These are phyloP conservation scores for Hydractinia echinata DNA, from an alignment of 30 jellyfish, hydroid and myxozoan species.

Conservation along the genomic window DNA sequence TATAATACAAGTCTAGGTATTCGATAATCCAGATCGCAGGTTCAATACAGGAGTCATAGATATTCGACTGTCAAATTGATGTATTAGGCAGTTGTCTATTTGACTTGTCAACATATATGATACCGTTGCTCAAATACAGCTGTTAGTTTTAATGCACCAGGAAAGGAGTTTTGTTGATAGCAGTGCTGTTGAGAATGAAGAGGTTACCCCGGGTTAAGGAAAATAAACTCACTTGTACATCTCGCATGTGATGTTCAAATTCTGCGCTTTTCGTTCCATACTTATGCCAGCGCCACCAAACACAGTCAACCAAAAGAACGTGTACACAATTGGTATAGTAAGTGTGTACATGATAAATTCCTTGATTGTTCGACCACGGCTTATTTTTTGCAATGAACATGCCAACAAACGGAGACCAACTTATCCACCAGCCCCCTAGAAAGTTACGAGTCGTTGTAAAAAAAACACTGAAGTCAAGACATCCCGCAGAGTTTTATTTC, in stretches of 20 bases:
- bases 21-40: background rate
- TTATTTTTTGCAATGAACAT: slow-evolving; percentile 89
- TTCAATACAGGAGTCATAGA: too few relatives aligned
- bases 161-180: too few relatives aligned
- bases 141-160: too few relatives aligned
- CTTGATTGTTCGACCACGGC: slow-evolving; percentile 92
- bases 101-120: too few relatives aligned
- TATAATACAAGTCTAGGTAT: background rate
- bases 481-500: background rate
- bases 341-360: slow-evolving; percentile 79
- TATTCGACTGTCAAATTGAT: too few relatives aligned
- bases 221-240: slow-evolving; percentile 18
- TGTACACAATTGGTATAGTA: slow-evolving; percentile 72
- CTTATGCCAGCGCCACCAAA: slow-evolving; percentile 86
- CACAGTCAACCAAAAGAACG: slow-evolving; percentile 80
- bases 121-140: too few relatives aligned
- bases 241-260: slow-evolving; percentile 55
- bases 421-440: slow-evolving; percentile 98
- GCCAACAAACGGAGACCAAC: slow-evolving; percentile 96
- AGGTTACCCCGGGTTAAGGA: too few relatives aligned
- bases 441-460: background rate
- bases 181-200: too few relatives aligned
- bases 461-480: background rate
- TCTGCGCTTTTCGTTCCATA: slow-evolving; percentile 81
- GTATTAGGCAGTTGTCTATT: too few relatives aligned